These are phyloP conservation scores for Odontamblyopus lacepedii DNA, from an alignment of 2,797 vertebrate genomes.

Conservation along the genomic window DNA sequence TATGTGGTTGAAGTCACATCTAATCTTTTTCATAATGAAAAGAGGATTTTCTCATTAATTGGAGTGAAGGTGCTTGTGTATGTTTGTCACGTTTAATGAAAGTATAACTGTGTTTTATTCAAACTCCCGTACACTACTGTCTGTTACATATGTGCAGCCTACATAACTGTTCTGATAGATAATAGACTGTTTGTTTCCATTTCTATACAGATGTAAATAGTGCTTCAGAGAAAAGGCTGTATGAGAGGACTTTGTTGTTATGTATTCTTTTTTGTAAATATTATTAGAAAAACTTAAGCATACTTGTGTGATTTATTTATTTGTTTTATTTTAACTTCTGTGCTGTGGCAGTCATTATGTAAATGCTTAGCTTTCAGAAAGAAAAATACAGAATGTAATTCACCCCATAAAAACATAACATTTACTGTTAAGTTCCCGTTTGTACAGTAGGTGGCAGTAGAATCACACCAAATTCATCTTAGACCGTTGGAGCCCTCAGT, in stretches of 20 bases:
- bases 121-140: background rate
- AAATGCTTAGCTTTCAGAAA: background rate
- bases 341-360: background rate
- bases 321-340: no score
- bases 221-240: slow-evolving; percentile 67
- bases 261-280: slow-evolving; percentile 69
- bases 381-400: background rate
- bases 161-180: background rate
- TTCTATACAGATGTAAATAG: slow-evolving; percentile 79
- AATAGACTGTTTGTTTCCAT: slow-evolving; percentile 46
- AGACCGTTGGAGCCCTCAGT: no score
- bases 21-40: background rate
- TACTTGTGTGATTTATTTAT: no score
- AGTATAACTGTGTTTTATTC: background rate
- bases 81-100: background rate
- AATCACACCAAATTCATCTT: background rate
- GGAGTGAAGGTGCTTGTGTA: background rate
- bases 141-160: background rate
- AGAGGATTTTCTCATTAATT: background rate
- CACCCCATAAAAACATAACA: background rate
- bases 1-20: background rate
- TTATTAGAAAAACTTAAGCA: slow-evolving; percentile 66
- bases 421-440: background rate
- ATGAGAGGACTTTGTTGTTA: slow-evolving; percentile 70
- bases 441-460: slow-evolving; percentile 23